Base-by-base conservation (phyloP, 2,888 invertebrate species). In the Flabesymbios commensalis region DNA sequence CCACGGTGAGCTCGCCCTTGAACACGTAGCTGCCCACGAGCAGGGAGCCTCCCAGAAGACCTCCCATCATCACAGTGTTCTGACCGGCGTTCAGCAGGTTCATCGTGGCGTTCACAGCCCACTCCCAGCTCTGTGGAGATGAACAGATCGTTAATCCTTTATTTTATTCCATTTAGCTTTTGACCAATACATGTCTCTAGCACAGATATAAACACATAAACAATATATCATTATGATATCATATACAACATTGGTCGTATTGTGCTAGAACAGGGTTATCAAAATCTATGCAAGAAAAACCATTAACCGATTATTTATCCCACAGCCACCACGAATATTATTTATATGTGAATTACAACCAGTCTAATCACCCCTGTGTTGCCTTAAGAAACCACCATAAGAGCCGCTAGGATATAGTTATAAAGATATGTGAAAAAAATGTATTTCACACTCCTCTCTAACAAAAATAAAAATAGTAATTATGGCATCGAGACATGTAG, bases 1-100 rank as follows among this genome's bases (percentile, higher is more conserved):
- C 96, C 24, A 94, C 90, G 0, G 91, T 91, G 36, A 94, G 83
- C 2, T 86, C 84, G 7, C 87, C 63, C 19, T 67, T 57, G 0
- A 90, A 90, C 24, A 94, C 93, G 86, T 93, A 87, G 71, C 90
- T 89, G 0, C 93, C 90, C 77, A 93, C 93, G 43, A 70, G 63
- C 17, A 70, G 32, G 26, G 59, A 65, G 24, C 65, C 59, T 3
- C 45, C 41, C 39, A 95, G 82, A 24, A 97, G 84, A 59, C 95
- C 95, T 63, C 87, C 82, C 75, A 90, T 92, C 57, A 96, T 90
- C 49, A 94, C 89, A 3, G 93, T 79, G 78, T 94, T 94, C 84
- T 97, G 96, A 22, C 91, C 78, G 1, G 91, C 90, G 78, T 96
- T 96, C 57, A 97, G 84, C 74, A 95, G 87, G 75, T 91, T 92